Evolutionary conservation across 1,140 invertebrate genomes (phyloP).

Genomic region (Euschistus heros): DNA sequence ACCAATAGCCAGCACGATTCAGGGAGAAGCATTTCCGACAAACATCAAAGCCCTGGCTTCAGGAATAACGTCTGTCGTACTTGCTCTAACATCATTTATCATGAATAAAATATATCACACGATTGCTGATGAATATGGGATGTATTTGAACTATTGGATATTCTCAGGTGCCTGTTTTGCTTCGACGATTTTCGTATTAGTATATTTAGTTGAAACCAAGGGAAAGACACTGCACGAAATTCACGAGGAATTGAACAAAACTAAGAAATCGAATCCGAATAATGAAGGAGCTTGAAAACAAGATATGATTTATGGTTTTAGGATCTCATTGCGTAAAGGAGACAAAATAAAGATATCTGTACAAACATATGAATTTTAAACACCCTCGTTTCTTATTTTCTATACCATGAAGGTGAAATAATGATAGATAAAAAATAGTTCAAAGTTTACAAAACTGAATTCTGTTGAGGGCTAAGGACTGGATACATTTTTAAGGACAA

Average conservation of each 20-base stretch:
- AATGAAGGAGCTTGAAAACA: neutral
- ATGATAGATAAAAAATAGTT: too few relatives aligned
- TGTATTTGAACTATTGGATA: slow-evolving; percentile 52
- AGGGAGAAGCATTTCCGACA: slow-evolving; percentile 62
- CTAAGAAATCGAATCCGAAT: neutral
- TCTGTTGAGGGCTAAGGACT: too few relatives aligned
- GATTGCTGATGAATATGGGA: slow-evolving; percentile 37
- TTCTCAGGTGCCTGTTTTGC: slow-evolving; percentile 56
- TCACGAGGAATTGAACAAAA: slow-evolving; percentile 33
- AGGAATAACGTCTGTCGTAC: slow-evolving; percentile 55
- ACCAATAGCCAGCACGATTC: slow-evolving; percentile 57
- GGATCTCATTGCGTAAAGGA: neutral
- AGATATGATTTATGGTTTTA: neutral
- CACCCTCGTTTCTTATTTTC: too few relatives aligned
- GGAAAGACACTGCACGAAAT: slow-evolving; percentile 61
- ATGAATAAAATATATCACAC: slow-evolving; percentile 62
- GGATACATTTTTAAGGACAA: too few relatives aligned
- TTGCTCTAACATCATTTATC: slow-evolving; percentile 59
- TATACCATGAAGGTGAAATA: too few relatives aligned
- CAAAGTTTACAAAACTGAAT: too few relatives aligned
- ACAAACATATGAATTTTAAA: too few relatives aligned
- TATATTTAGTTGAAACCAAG: slow-evolving; percentile 68
- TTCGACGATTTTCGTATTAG: slow-evolving; percentile 49
- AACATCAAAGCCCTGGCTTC: slow-evolving; percentile 57
- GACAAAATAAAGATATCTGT: too few relatives aligned